Evolutionary conservation across 2,888 invertebrate species (phyloP).

Genomic region (Nebria salina): DNA sequence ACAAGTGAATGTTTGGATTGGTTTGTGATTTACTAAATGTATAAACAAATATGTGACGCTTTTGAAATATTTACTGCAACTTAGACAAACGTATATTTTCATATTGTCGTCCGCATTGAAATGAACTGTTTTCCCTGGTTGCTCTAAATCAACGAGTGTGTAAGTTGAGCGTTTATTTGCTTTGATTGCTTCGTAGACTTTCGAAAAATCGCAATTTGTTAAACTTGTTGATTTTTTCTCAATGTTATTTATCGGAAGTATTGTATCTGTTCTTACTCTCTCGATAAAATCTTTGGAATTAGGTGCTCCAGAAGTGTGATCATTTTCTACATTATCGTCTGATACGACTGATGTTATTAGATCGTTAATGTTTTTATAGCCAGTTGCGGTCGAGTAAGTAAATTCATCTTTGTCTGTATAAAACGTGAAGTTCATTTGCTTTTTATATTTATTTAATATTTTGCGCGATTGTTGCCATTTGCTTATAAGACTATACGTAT

Average conservation of each 20-base stretch:
- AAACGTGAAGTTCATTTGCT: background rate
- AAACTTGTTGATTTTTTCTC: background rate
- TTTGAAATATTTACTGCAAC: background rate
- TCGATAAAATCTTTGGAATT: background rate
- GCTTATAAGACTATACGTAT: background rate
- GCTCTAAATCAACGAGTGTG: background rate
- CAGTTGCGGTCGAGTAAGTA: background rate
- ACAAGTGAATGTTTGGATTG: background rate
- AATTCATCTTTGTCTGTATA: background rate
- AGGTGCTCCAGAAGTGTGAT: background rate
- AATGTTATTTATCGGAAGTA: background rate
- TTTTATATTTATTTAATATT: background rate
- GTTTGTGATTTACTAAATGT: background rate
- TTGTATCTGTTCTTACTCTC: background rate
- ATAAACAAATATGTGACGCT: background rate
- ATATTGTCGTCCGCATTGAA: background rate
- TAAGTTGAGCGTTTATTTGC: background rate
- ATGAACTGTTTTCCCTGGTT: background rate
- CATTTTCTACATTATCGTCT: no score
- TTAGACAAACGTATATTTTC: background rate
- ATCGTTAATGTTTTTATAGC: background rate
- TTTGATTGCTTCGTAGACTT: background rate
- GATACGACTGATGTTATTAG: background rate
- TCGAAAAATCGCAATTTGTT: background rate
- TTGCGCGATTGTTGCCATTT: background rate